A percentile compares a stretch with the other conserved stretches of the same genome.
phyloP scores from a whole-genome alignment of 2,797 vertebrate species.

The Anas acuta region DNA sequence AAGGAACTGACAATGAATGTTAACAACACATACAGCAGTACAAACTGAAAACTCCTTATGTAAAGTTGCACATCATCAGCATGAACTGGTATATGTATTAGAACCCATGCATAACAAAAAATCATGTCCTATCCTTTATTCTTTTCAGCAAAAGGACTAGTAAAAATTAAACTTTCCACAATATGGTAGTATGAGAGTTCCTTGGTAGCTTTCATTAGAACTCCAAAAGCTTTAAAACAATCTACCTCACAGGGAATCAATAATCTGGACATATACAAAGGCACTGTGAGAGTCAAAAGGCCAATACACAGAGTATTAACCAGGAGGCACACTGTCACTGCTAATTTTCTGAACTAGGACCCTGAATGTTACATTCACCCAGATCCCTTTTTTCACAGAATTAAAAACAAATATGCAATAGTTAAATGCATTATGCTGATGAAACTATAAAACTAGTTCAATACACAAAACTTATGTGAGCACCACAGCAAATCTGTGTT shows the following conservation, averaged over 20 bases:
- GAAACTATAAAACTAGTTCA: background rate
- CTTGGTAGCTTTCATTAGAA: background rate
- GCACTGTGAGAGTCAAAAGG: background rate
- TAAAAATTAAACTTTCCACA: background rate
- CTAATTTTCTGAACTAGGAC: background rate
- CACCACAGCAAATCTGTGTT: background rate
- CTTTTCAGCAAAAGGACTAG: background rate
- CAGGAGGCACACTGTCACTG: fast-evolving
- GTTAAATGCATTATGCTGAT: background rate
- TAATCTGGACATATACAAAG: background rate
- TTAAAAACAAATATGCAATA: background rate
- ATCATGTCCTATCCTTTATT: background rate
- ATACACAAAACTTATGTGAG: fast-evolving
- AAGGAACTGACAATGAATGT: background rate
- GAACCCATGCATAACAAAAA: background rate
- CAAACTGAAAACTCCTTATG: background rate
- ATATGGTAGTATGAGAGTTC: background rate
- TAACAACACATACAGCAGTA: background rate
- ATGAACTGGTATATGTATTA: background rate
- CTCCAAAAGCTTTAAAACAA: background rate
- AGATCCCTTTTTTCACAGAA: background rate
- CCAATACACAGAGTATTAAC: background rate
- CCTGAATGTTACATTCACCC: background rate
- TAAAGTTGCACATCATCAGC: background rate
- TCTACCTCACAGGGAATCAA: background rate